These are phyloP conservation scores for Emydoidea blandingii DNA, from an alignment of 2,797 vertebrate species.

Conservation along the genomic window DNA sequence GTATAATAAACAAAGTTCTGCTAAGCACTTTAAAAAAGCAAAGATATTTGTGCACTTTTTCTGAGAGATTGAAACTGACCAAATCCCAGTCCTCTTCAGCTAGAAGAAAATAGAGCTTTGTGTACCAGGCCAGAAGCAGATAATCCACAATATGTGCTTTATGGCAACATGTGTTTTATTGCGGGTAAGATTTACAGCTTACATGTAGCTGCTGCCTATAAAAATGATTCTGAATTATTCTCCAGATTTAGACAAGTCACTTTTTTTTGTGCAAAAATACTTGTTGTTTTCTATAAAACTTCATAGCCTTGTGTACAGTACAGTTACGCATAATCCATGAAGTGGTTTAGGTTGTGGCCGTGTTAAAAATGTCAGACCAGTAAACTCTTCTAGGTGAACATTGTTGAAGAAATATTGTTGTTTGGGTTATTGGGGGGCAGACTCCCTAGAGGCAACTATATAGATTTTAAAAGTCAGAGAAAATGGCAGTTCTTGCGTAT, in stretches of 20 bases:
- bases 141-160: slow-evolving; percentile 75
- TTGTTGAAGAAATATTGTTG: slow-evolving; percentile 73
- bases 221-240: slow-evolving; percentile 68
- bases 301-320: slow-evolving; percentile 88
- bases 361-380: slow-evolving; percentile 76
- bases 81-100: slow-evolving; percentile 55
- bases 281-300: slow-evolving; percentile 85
- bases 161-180: slow-evolving; percentile 76
- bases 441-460: slow-evolving; percentile 82
- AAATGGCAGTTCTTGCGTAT: slow-evolving; percentile 72
- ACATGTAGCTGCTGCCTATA: slow-evolving; percentile 79
- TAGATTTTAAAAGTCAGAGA: slow-evolving; percentile 72
- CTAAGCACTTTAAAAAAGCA: slow-evolving; percentile 68
- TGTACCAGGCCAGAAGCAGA: slow-evolving; percentile 78
- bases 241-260: slow-evolving; percentile 71
- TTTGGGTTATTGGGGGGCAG: slow-evolving; percentile 81
- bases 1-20: slow-evolving; percentile 48
- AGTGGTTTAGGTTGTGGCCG: slow-evolving; percentile 75
- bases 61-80: slow-evolving; percentile 40
- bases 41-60: slow-evolving; percentile 33
- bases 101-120: slow-evolving; percentile 55
- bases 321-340: slow-evolving; percentile 79
- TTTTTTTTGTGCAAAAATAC: slow-evolving; percentile 70
- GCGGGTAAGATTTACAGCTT: slow-evolving; percentile 80
- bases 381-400: slow-evolving; percentile 70